A percentile compares a stretch with the other conserved stretches of the same genome.
These are phyloP conservation scores for Apistogramma diplotaenia DNA, from an alignment of 2,113 vertebrate genomes.

Conservation along the genomic window DNA sequence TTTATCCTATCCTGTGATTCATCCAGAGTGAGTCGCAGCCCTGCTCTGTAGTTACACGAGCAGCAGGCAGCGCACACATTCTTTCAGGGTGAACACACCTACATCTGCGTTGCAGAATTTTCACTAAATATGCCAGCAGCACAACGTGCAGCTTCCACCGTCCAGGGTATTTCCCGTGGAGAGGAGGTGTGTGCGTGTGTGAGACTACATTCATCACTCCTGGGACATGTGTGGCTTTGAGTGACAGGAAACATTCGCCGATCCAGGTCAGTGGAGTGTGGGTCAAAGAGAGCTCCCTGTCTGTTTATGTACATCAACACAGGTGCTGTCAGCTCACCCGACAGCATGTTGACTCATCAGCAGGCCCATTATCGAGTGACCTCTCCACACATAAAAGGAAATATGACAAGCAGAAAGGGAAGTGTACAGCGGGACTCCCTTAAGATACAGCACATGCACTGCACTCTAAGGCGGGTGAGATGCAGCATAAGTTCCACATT, in stretches of 20 bases:
- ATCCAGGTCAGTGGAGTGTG: constrained; percentile 65
- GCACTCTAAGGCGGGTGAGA: background rate
- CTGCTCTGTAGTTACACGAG: background rate
- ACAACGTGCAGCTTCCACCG: background rate
- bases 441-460: background rate
- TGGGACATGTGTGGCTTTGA: constrained; percentile 46
- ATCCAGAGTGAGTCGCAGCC: background rate
- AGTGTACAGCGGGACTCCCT: background rate
- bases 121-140: constrained; percentile 21
- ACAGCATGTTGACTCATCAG: constrained; percentile 62
- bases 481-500: background rate
- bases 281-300: constrained; percentile 59
- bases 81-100: constrained; percentile 26
- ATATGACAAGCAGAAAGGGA: constrained; percentile 9
- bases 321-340: constrained; percentile 40
- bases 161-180: constrained; percentile 33
- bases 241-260: constrained; percentile 57
- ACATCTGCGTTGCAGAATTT: background rate
- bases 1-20: background rate
- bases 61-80: background rate
- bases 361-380: constrained; percentile 51
- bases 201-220: constrained; percentile 39
- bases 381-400: constrained; percentile 33
- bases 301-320: constrained; percentile 59
- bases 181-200: background rate